These are phyloP conservation scores for Gerosis bhagava DNA, from an alignment of 2,888 invertebrate genomes.

Conservation along the genomic window DNA sequence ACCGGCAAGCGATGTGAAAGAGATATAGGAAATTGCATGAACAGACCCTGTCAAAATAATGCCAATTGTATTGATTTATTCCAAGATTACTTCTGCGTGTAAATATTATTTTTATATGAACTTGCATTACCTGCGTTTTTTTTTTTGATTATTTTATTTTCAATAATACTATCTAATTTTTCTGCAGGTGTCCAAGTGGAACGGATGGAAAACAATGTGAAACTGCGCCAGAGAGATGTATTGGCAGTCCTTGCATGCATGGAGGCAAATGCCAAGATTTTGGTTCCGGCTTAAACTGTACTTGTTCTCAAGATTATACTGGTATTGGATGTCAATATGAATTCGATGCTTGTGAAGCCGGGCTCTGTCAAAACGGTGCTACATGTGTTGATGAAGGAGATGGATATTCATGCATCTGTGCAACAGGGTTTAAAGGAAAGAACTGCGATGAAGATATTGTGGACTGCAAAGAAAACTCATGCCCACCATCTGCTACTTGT, in stretches of 20 bases:
- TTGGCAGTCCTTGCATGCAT: conserved; percentile 97
- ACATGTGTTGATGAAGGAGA: conserved; percentile 93
- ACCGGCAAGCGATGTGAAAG: conserved; percentile 92
- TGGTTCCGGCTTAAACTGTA: conserved; percentile 96
- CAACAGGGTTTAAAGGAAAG: conserved; percentile 90
- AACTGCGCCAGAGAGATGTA: conserved; percentile 96
- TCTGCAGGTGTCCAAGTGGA: conserved; percentile 92
- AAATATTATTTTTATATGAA: too few relatives aligned
- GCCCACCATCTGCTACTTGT: conserved; percentile 96
- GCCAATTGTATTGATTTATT: conserved; percentile 95
- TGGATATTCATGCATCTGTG: conserved; percentile 93
- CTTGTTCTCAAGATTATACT: conserved; percentile 92
- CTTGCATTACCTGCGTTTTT: too few relatives aligned
- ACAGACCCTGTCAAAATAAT: conserved; percentile 95
- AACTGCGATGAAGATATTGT: conserved; percentile 96
- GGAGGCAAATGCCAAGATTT: conserved; percentile 97
- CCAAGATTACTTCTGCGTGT: conserved; percentile 95
- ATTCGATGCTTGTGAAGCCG: conserved; percentile 94
- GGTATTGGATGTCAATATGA: conserved; percentile 97
- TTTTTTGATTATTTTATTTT: too few relatives aligned
- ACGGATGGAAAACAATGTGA: conserved; percentile 98
- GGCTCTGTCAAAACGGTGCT: conserved; percentile 96
- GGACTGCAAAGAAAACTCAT: conserved; percentile 96
- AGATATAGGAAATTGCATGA: conserved; percentile 94
- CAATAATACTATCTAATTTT: too few relatives aligned